Conservation (phyloP, 1,140 invertebrate species). For the Penaeus indicus region DNA sequence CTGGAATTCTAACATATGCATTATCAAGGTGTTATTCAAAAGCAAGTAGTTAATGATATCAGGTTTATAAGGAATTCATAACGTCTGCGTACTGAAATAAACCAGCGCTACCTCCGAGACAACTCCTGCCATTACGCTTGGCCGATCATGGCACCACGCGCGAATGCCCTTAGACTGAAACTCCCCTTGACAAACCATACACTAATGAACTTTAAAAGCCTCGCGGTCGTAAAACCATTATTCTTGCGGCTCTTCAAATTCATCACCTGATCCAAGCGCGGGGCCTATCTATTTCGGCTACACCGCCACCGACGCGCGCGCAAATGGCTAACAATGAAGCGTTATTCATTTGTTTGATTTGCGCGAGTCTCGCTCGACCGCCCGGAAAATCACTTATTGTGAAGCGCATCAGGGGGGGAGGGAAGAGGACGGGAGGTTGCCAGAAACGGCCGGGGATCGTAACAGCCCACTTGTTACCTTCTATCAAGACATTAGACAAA, state of each 20-base stretch:
- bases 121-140: background rate
- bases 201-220: background rate
- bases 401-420: constrained; percentile 1
- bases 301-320: constrained; percentile 25
- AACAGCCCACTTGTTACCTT: too few species aligned
- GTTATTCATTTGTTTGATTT: constrained; percentile 56
- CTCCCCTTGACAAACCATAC: too few species aligned
- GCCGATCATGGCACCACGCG: constrained; percentile 6
- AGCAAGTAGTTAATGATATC: too few species aligned
- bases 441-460: background rate
- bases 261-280: constrained; percentile 17
- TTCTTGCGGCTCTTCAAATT: constrained; percentile 19
- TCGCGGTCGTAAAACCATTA: constrained; percentile 2
- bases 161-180: too few species aligned
- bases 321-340: constrained; percentile 54
- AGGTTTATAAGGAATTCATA: too few species aligned
- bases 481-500: too few species aligned
- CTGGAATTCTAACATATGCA: too few species aligned
- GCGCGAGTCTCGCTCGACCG: constrained; percentile 24
- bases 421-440: constrained; percentile 7
- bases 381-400: constrained; percentile 58
- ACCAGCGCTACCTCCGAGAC: too few species aligned
- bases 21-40: too few species aligned
- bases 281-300: constrained; percentile 36
- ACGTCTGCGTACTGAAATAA: too few species aligned